A percentile compares a stretch with the other conserved stretches of the same genome.
Conservation (phyloP, 1,140 invertebrate genomes). For the Plectrocnemia conspersa region DNA sequence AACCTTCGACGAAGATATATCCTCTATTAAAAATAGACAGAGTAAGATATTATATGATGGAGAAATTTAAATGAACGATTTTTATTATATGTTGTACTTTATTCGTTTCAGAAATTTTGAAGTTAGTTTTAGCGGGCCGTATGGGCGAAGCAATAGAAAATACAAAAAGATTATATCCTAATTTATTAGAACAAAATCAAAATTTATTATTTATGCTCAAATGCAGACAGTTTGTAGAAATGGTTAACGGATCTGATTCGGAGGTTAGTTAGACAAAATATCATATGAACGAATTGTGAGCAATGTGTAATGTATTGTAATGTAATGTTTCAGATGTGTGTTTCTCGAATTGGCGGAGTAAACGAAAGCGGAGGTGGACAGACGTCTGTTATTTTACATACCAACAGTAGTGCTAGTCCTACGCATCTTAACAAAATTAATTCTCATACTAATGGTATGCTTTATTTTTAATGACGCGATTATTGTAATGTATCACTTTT, state of each 20-base stretch:
- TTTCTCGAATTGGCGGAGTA: constrained; percentile 35
- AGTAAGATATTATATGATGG: constrained; percentile 57
- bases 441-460: constrained; percentile 41
- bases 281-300: background rate
- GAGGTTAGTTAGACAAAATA: constrained; percentile 48
- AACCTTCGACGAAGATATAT: constrained; percentile 86
- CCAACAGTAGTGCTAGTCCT: constrained; percentile 38
- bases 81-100: constrained; percentile 19
- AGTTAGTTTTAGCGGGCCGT: constrained; percentile 82
- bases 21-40: constrained; percentile 95
- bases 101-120: constrained; percentile 77
- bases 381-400: constrained; percentile 48
- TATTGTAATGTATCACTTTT: background rate
- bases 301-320: background rate
- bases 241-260: constrained; percentile 80
- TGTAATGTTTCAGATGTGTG: constrained; percentile 36
- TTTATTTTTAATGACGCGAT: background rate
- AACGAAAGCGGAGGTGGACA: constrained; percentile 36
- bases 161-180: constrained; percentile 84
- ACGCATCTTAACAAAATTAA: constrained; percentile 36
- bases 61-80: constrained; percentile 18
- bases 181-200: constrained; percentile 81
- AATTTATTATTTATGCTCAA: constrained; percentile 92
- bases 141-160: constrained; percentile 93
- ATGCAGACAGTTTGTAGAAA: constrained; percentile 96